Evolutionary conservation across 2,113 vertebrate species (phyloP), one percentile per base, ranked within the genome.

Genomic region (Atrichornis clamosus): DNA sequence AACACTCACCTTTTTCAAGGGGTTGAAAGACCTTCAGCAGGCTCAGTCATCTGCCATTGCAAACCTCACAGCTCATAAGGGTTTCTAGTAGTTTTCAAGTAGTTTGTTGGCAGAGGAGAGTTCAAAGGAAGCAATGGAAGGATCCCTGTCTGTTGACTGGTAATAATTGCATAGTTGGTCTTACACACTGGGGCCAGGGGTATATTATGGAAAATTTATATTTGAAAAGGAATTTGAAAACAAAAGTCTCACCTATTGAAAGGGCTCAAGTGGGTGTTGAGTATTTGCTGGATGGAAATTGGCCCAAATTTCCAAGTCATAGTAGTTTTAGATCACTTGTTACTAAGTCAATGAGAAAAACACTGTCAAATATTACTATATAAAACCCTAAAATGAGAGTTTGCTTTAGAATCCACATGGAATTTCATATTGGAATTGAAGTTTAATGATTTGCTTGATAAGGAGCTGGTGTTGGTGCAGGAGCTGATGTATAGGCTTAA

Each of bases 211-310:
- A 92, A 94, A 93, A 35, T 9, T 74, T 86, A 42, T 65, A 50
- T 87, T 42, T 90, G 39, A 84, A 90, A 47, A 88, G 8, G 19
- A 80, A 27, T 73, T 91, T 55, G 50, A 90, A 94, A 87, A 91
- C 23, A 76, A 47, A 89, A 77, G 59, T 78, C 64, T 78, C 83
- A 92, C 77, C 74, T 89, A 58, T 1, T 84, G 60, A 82, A 95
- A 90, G 17, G 44, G 26, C 33, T 80, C 76, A 68, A 77, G 73
- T 93, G 73, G 21, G 37, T 92, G 85, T 50, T 93, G 79, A 88
- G 67, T 86, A 93, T 56, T 59, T 90, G 77, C 49, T 72, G 56
- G 92, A 84, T 73, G 52, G 83, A 94, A 96, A 89, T 30, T 90
- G 68, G 44, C 52, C 69, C 44, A 69, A 18, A 72, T 49, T 84